Conservation (phyloP, 2,797 vertebrate genomes). For the Liasis olivaceus region DNA sequence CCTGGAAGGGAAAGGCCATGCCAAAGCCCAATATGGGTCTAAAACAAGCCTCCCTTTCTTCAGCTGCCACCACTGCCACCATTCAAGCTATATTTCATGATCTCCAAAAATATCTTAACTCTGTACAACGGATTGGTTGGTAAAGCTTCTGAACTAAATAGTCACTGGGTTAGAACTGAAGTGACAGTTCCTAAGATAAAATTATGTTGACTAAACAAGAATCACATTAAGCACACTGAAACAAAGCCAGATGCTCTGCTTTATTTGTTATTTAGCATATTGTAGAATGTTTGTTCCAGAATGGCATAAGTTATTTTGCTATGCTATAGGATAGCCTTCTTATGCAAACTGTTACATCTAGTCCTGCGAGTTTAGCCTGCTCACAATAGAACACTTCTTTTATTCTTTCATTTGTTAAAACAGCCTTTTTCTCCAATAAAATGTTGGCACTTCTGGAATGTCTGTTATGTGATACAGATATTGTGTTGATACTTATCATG, state of each 20-base stretch:
- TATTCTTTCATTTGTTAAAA: constrained; percentile 1
- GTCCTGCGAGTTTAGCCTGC: neutral
- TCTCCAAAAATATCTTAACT: neutral
- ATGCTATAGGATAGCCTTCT: neutral
- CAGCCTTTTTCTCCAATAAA: constrained; percentile 1
- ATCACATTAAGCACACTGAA: neutral
- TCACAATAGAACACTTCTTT: neutral
- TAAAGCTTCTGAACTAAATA: constrained; percentile 9
- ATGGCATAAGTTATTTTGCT: constrained; percentile 39
- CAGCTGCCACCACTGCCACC: too few relatives aligned
- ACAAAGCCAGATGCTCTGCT: constrained; percentile 9
- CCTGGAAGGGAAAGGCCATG: neutral
- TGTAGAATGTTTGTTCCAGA: constrained; percentile 53
- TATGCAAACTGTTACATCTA: constrained; percentile 24
- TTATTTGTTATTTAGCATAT: constrained; percentile 43
- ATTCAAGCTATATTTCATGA: neutral
- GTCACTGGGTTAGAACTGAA: constrained; percentile 3
- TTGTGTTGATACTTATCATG: constrained; percentile 38
- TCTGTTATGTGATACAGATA: constrained; percentile 33
- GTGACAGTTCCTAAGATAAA: neutral
- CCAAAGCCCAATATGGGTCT: neutral
- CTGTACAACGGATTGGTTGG: neutral
- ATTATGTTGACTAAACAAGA: constrained; percentile 1
- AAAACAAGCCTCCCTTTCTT: neutral
- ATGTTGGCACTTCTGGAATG: constrained; percentile 33